Evolutionary conservation across 2,888 invertebrate genomes (phyloP).

Genomic region (Ypsolopha scabrella): DNA sequence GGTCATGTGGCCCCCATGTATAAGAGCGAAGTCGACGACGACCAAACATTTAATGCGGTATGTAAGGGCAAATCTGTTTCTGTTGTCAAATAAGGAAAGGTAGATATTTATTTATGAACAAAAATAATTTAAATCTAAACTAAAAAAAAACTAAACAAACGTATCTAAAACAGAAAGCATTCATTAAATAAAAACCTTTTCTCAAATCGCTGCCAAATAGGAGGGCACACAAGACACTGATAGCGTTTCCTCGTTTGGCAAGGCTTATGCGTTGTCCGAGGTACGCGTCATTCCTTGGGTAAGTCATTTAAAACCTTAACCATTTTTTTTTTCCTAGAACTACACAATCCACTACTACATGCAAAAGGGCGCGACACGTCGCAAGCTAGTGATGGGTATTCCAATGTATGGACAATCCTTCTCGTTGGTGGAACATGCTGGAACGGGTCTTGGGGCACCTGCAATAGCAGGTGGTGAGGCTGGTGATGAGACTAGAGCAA

Average conservation of each 20-base stretch:
- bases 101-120: too few species aligned
- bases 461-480: slow-evolving; percentile 91
- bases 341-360: slow-evolving; percentile 92
- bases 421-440: slow-evolving; percentile 76
- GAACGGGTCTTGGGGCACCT: slow-evolving; percentile 78
- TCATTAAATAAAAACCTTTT: too few species aligned
- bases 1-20: slow-evolving; percentile 93
- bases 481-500: slow-evolving; percentile 87
- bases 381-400: slow-evolving; percentile 87
- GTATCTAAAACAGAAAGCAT: too few species aligned
- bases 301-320: neutral
- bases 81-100: too few species aligned
- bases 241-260: too few species aligned
- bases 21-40: slow-evolving; percentile 77
- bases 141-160: too few species aligned
- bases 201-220: too few species aligned
- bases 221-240: too few species aligned
- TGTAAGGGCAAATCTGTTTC: slow-evolving; percentile 16
- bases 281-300: too few species aligned
- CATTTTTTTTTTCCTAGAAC: slow-evolving; percentile 69
- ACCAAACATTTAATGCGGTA: slow-evolving; percentile 83
- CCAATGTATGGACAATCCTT: slow-evolving; percentile 93
- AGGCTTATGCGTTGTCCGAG: too few species aligned
- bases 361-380: slow-evolving; percentile 79
- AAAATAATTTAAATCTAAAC: too few species aligned